Percentiles rank a stretch among this genome's conserved stretches.
Evolutionary conservation across 2,113 vertebrate genomes (phyloP).

Genomic region (Antidorcas marsupialis): DNA sequence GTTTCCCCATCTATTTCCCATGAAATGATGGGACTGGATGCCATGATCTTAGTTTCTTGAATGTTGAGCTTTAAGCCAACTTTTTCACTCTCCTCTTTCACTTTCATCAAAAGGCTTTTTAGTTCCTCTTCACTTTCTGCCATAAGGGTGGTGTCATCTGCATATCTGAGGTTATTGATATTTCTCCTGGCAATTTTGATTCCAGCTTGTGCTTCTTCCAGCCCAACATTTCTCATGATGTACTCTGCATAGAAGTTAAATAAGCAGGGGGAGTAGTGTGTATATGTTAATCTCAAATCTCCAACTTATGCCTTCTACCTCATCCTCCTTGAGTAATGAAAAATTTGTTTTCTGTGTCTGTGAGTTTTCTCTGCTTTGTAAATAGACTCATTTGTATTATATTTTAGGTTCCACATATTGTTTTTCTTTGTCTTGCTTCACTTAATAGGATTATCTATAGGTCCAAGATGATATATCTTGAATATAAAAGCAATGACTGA

Average conservation of each 20-base stretch:
- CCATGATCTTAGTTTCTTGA: too few species aligned
- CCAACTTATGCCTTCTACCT: neutral
- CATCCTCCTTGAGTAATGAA: neutral
- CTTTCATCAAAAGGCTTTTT: too few species aligned
- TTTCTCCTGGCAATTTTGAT: too few species aligned
- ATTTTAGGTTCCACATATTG: neutral
- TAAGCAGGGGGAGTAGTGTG: neutral
- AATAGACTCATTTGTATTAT: neutral
- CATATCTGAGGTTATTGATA: too few species aligned
- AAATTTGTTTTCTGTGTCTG: neutral
- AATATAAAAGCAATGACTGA: neutral
- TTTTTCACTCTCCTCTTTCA: too few species aligned
- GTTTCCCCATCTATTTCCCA: too few species aligned
- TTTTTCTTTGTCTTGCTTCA: neutral
- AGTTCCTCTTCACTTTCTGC: too few species aligned
- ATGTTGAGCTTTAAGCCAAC: too few species aligned
- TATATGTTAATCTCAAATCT: neutral
- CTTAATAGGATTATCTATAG: neutral
- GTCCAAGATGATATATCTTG: neutral
- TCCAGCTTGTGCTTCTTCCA: too few species aligned
- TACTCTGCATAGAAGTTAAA: too few species aligned
- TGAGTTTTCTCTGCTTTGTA: neutral
- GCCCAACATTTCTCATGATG: fast-evolving
- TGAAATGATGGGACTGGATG: too few species aligned
- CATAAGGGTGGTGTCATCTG: too few species aligned